A percentile compares a stretch with the other conserved stretches of the same genome.
Conservation (phyloP, 2,888 invertebrate genomes). For the Agelastica alni region DNA sequence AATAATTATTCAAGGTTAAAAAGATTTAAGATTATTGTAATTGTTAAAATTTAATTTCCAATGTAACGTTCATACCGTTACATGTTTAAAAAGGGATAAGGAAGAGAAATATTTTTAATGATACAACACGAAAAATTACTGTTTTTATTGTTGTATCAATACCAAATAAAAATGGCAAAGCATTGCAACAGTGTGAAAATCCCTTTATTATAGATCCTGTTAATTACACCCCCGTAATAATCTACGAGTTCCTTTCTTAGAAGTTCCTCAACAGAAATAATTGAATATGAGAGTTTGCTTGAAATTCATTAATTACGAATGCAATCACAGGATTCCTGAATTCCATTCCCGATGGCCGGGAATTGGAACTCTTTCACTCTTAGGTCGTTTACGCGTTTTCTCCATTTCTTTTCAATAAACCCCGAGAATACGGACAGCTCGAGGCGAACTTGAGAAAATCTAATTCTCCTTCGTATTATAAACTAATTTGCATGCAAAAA, state of each 20-base stretch:
- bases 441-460: slow-evolving; percentile 6
- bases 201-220: not conserved
- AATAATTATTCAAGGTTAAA: too few species aligned
- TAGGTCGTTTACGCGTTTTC: slow-evolving; percentile 18
- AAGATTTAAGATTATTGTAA: too few species aligned
- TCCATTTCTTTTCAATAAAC: slow-evolving; percentile 15
- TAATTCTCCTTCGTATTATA: slow-evolving; percentile 14
- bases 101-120: too few species aligned
- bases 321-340: slow-evolving; percentile 23
- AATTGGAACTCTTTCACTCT: slow-evolving; percentile 22
- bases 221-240: not conserved
- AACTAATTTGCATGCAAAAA: slow-evolving; percentile 21
- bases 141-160: too few species aligned
- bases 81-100: too few species aligned
- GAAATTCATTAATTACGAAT: slow-evolving; percentile 30
- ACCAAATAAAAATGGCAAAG: too few species aligned
- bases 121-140: too few species aligned
- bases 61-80: too few species aligned
- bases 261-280: slow-evolving; percentile 17
- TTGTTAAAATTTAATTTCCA: too few species aligned
- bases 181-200: too few species aligned
- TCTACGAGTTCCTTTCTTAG: slow-evolving; percentile 5
- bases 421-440: slow-evolving; percentile 6
- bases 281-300: slow-evolving; percentile 25
- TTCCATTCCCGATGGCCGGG: slow-evolving; percentile 14